phyloP scores from a whole-genome alignment of 2,113 vertebrate species.

The Eublepharis macularius region DNA sequence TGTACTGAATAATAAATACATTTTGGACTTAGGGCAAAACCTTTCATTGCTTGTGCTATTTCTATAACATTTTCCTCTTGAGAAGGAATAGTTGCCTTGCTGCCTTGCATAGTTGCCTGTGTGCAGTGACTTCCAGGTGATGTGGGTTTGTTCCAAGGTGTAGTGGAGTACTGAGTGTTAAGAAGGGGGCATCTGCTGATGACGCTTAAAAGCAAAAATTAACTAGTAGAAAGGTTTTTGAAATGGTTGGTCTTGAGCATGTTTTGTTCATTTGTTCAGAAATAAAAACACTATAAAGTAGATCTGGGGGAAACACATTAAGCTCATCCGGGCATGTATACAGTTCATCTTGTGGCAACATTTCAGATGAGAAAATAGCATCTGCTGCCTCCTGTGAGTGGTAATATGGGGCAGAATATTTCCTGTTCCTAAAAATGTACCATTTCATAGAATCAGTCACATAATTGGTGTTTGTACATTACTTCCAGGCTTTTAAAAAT shows the following conservation, averaged over 20 bases:
- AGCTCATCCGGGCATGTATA: background rate
- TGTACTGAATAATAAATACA: conserved; percentile 51
- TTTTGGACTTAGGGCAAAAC: background rate
- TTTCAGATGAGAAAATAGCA: background rate
- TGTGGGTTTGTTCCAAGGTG: background rate
- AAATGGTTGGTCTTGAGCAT: no score
- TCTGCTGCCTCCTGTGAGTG: background rate
- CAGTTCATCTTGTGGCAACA: background rate
- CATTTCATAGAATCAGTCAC: no score
- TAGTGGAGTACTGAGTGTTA: background rate
- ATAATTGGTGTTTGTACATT: no score
- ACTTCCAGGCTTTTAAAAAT: no score
- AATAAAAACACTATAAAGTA: background rate
- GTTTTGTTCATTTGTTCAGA: background rate
- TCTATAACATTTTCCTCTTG: background rate
- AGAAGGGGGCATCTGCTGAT: background rate
- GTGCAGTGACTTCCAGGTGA: background rate
- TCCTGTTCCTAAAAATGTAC: no score
- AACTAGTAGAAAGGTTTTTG: no score
- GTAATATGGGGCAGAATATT: background rate
- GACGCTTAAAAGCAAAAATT: background rate
- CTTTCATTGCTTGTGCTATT: background rate
- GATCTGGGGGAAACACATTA: background rate
- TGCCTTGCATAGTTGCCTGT: background rate
- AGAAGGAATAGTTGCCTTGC: no score